A percentile compares a stretch with the other conserved stretches of the same genome.
phyloP scores from a whole-genome alignment of 2,113 vertebrate genomes.

The Scomber colias region DNA sequence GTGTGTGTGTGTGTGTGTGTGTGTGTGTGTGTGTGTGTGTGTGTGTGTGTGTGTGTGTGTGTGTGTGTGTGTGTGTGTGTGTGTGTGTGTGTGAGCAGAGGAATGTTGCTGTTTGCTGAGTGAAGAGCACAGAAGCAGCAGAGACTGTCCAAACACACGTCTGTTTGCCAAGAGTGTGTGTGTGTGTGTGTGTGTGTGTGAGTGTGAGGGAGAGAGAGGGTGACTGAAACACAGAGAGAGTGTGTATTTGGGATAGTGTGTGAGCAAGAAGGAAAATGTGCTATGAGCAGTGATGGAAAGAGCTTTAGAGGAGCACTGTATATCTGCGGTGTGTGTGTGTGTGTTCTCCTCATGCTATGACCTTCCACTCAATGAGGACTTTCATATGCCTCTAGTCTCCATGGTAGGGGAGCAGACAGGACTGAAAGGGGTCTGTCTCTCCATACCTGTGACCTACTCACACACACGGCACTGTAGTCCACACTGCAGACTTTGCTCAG shows the following conservation, averaged over 20 bases:
- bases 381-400: constrained; percentile 67
- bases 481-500: constrained; percentile 63
- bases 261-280: constrained; percentile 47
- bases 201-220: constrained; percentile 9
- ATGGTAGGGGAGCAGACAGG: constrained; percentile 47
- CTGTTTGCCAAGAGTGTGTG: constrained; percentile 69
- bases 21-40: constrained; percentile 45
- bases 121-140: constrained; percentile 75
- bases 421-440: constrained; percentile 74
- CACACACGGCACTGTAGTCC: constrained; percentile 33
- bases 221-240: constrained; percentile 26
- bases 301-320: constrained; percentile 41
- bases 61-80: no score
- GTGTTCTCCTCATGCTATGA: constrained; percentile 54
- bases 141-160: constrained; percentile 81
- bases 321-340: constrained; percentile 39
- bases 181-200: constrained; percentile 35
- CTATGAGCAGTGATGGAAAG: constrained; percentile 63
- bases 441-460: constrained; percentile 67
- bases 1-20: constrained; percentile 22
- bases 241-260: constrained; percentile 35
- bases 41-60: no score
- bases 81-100: constrained; percentile 49
- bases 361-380: constrained; percentile 78
- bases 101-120: constrained; percentile 82